phyloP scores from a whole-genome alignment of 2,888 invertebrate genomes.

The Dermolepida albohirtum region DNA sequence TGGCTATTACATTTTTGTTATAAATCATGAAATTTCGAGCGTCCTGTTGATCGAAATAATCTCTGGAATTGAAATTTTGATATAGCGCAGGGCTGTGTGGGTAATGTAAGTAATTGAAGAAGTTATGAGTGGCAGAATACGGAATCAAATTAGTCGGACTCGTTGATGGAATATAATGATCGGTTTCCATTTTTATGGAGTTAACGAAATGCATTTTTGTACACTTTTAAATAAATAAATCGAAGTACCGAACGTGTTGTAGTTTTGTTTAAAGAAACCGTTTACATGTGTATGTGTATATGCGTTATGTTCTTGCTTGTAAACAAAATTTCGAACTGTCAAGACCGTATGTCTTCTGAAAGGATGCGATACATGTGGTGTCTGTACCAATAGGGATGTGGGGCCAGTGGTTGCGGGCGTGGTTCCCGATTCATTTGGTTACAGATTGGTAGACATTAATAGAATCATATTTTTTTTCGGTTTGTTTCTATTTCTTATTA shows the following conservation, averaged over 20 bases:
- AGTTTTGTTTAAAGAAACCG: not conserved
- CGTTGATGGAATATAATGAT: conserved; percentile 47
- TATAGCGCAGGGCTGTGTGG: conserved; percentile 40
- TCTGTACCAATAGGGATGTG: conserved; percentile 52
- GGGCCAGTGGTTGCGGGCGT: conserved; percentile 52
- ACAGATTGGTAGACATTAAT: conserved; percentile 40
- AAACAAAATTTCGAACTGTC: conserved; percentile 35
- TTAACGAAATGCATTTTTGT: conserved; percentile 50
- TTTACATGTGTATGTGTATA: no score
- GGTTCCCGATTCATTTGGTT: conserved; percentile 45
- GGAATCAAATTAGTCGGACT: conserved; percentile 44
- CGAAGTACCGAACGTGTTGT: not conserved
- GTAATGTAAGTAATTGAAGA: conserved; percentile 42
- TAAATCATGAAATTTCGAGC: conserved; percentile 27
- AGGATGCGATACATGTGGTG: conserved; percentile 52
- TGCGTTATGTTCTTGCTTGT: conserved; percentile 10
- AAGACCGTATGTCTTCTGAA: conserved; percentile 29
- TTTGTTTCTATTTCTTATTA: not conserved
- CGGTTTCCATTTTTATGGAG: conserved; percentile 52
- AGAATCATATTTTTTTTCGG: conserved; percentile 8
- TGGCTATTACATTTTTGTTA: conserved; percentile 39
- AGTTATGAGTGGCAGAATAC: conserved; percentile 19
- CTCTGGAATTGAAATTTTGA: conserved; percentile 39
- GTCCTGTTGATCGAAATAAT: conserved; percentile 40
- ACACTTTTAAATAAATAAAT: not conserved